Evolutionary conservation across 2,888 invertebrate genomes (phyloP).

Genomic region (Drosophila diplacantha): DNA sequence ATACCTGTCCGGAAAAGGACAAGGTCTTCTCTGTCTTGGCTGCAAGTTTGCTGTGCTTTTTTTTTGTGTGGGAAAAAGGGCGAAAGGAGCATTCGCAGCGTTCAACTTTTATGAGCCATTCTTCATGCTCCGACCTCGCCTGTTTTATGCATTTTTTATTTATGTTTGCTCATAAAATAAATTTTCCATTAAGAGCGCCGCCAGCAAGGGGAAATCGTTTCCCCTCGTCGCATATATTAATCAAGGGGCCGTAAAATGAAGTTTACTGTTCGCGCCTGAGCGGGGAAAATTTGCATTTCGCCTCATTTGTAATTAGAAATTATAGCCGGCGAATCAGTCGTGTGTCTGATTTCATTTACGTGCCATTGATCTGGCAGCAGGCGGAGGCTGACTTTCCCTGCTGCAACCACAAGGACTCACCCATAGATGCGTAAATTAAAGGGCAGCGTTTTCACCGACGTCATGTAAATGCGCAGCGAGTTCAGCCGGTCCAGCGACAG

Average conservation of each 20-base stretch:
- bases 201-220: conserved; percentile 26
- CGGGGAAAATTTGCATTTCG: conserved; percentile 52
- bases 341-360: conserved; percentile 28
- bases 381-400: neutral
- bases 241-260: conserved; percentile 58
- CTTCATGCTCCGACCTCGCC: conserved; percentile 45
- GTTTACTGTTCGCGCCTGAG: conserved; percentile 33
- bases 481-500: conserved; percentile 77
- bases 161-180: conserved; percentile 61
- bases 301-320: conserved; percentile 40
- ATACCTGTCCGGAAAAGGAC: conserved; percentile 22
- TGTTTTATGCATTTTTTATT: conserved; percentile 57
- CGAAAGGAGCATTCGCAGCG: conserved; percentile 31
- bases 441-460: conserved; percentile 77
- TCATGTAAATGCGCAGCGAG: conserved; percentile 77
- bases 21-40: conserved; percentile 8
- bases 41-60: conserved; percentile 4
- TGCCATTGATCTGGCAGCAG: conserved; percentile 4
- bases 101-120: conserved; percentile 54
- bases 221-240: conserved; percentile 51
- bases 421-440: conserved; percentile 78
- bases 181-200: conserved; percentile 58
- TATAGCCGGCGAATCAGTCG: conserved; percentile 26
- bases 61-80: neutral
- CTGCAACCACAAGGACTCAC: conserved; percentile 61